These are phyloP conservation scores for Crenichthys baileyi DNA, from an alignment of 2,797 vertebrate species.

Conservation along the genomic window DNA sequence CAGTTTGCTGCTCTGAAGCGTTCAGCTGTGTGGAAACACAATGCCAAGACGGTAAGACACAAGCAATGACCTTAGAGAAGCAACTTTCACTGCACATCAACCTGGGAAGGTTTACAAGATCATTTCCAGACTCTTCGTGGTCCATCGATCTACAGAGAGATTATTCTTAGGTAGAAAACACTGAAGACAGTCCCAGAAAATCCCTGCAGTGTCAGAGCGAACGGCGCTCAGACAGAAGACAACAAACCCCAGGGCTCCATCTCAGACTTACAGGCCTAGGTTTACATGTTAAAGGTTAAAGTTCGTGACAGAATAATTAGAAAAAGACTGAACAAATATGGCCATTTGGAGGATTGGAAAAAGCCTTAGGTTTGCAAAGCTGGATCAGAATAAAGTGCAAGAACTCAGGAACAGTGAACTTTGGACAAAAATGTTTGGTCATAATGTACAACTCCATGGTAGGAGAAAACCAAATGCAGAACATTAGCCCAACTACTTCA, in stretches of 20 bases:
- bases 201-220: neutral
- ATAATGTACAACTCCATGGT: neutral
- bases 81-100: too few relatives aligned
- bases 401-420: neutral
- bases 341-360: neutral
- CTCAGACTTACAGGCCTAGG: neutral
- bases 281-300: neutral
- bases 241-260: too few relatives aligned
- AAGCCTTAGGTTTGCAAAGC: neutral
- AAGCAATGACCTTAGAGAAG: neutral
- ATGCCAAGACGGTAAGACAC: neutral
- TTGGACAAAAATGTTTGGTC: neutral
- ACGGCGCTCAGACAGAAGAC: too few relatives aligned
- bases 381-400: neutral
- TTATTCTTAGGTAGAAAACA: too few relatives aligned
- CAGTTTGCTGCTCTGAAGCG: neutral
- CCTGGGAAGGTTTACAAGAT: neutral
- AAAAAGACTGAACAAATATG: neutral
- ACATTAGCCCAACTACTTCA: too few relatives aligned
- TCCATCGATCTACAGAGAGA: neutral
- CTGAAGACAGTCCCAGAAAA: too few relatives aligned
- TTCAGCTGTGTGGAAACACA: neutral
- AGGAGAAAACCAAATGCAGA: neutral
- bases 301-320: neutral
- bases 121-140: neutral